Percentiles rank a stretch among this genome's conserved stretches.
Conservation (phyloP, 2,888 invertebrate species). For the Apamea epomidion region DNA sequence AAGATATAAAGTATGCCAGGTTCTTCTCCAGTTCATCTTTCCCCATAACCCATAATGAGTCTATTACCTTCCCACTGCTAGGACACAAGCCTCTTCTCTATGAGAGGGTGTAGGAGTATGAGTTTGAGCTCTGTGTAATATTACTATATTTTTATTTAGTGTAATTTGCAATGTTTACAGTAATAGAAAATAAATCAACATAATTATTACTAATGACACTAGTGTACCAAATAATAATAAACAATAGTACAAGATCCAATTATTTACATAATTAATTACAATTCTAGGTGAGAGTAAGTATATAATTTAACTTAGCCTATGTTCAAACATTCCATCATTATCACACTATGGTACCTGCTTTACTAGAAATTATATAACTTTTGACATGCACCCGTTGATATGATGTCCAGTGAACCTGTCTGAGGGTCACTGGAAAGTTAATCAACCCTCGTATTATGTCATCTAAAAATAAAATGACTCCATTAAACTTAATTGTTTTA, state of each 20-base stretch:
- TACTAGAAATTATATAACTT: background rate
- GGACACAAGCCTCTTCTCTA: no score
- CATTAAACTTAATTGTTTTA: background rate
- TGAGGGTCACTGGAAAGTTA: slow-evolving; percentile 24
- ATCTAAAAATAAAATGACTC: slow-evolving; percentile 12
- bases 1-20: background rate
- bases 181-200: background rate
- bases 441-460: background rate
- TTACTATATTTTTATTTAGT: background rate
- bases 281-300: background rate
- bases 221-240: background rate
- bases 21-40: background rate
- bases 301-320: background rate
- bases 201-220: background rate
- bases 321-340: background rate
- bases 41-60: background rate
- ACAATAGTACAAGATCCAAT: background rate
- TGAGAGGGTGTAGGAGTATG: background rate
- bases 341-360: background rate
- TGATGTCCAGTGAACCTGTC: background rate
- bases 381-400: background rate
- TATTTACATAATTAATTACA: background rate
- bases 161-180: background rate
- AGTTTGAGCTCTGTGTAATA: background rate
- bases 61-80: background rate